Base-by-base conservation (phyloP, 2,888 invertebrate genomes). In the Stegophylla sp. region DNA sequence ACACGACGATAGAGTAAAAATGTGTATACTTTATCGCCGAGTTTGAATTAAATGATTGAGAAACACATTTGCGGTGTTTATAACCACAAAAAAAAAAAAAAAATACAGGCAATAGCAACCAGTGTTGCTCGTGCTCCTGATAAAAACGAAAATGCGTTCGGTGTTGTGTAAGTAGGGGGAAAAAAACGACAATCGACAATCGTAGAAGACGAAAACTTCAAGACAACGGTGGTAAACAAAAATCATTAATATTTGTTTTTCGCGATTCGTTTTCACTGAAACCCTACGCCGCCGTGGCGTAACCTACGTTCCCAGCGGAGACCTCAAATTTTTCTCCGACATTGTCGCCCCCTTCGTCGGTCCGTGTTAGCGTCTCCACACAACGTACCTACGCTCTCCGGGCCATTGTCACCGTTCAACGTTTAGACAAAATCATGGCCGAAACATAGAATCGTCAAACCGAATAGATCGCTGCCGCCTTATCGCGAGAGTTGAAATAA, bases 31-130 rank as follows among this genome's bases (percentile, higher is more conserved):
- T 59, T 12, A 28, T 74, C 20, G 61, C 48, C 20, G 48, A 15
- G 23, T 74, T 64, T 51, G 51, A 63, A 74, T 56, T 23, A n/a
- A 45, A 45, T 61, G 59, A 41, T 48, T 23, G n/a, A 71, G 15
- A 71, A 71, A 61, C 71, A 79, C 79, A 79, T 79, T 79, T 71
- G 48, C 79, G 48, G 79, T 26, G 79, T 79, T 79, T 79, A 79
- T 79, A 79, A 79, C 79, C 79, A 79, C 79, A 79, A 79, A 79
- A 61, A 79, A 73, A 45, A 61, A 17, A 59, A 59, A 59, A 59
- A 26, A 26, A 20, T 20, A 20, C 7, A 20, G 20, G 20, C 5
- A 56, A 23, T 10, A 56, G 5, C 41, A 34, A 41, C 28, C 79
- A 79, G 79, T 79, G 79, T 71, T 59, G 79, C 69, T 56, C 23